Base-by-base conservation (phyloP, 1,140 invertebrate species). In the Steinernema feltiae region DNA sequence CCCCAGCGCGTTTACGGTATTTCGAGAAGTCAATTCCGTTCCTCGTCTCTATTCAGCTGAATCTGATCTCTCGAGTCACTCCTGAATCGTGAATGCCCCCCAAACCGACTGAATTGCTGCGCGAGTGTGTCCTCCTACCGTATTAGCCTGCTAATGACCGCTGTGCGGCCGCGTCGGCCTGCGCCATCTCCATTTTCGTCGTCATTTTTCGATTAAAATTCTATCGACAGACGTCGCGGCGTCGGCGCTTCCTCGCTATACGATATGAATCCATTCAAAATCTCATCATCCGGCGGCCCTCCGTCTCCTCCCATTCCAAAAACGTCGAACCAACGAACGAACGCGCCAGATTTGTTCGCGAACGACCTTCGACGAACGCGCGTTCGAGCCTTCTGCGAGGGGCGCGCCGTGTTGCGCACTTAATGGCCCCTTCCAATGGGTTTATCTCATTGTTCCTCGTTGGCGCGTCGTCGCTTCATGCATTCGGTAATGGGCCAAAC, bases 401-500 rank as follows among this genome's bases (percentile, higher is more conserved):
- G 35, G 35, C 7, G 35, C 53, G 53, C 24, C 53, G 53, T 63
- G 53, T 63, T 63, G 53, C 53, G 53, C 53, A 63, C 53, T 63
- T 63, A 63, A 63, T 63, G 53, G 53, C 53, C 24, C 53, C 53
- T n/a, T 63, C 53, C 53, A 21, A 63, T 63, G 53, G 53, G 53
- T 63, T 63, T 63, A 63, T 63, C 53, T 15, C 53, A 63, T 63
- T 63, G 53, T 63, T 27, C 53, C 53, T 63, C 24, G 35, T 63
- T 63, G 12, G 53, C 53, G 53, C 53, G 53, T 63, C 53, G 2
- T 15, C 53, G 53, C 53, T 63, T 21, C 53, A 63, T 63, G 53
- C 53, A 63, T 63, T 63, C 53, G 53, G 53, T 63, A 63, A 63
- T 63, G 53, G 53, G 53, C 53, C 53, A 63, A 63, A 63, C 53